Evolutionary conservation across 2,888 invertebrate genomes (phyloP).

Genomic region (Nemotelus nigrinus): DNA sequence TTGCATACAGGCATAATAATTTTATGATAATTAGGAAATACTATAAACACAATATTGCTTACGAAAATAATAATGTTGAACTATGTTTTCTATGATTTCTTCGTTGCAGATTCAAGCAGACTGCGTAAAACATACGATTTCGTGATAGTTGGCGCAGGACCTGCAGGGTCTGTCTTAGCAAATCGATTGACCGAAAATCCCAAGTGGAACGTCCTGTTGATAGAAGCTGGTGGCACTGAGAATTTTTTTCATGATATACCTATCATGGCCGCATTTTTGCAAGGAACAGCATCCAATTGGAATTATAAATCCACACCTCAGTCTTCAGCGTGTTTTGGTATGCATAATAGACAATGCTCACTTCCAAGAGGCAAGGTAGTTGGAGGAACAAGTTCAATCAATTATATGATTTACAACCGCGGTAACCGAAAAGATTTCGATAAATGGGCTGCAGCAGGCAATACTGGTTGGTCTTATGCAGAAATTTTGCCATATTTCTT

Average conservation of each 20-base stretch:
- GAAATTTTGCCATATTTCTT: slow-evolving; percentile 69
- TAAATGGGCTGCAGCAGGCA: slow-evolving; percentile 71
- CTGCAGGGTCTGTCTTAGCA: slow-evolving; percentile 70
- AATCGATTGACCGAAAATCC: slow-evolving; percentile 57
- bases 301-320: slow-evolving; percentile 73
- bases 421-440: slow-evolving; percentile 77
- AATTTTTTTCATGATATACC: slow-evolving; percentile 56
- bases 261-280: slow-evolving; percentile 52
- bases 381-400: slow-evolving; percentile 69
- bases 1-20: too few relatives aligned
- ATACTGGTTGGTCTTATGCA: slow-evolving; percentile 74
- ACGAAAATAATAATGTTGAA: too few relatives aligned
- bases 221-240: slow-evolving; percentile 65
- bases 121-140: slow-evolving; percentile 71
- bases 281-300: slow-evolving; percentile 70
- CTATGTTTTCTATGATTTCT: too few relatives aligned
- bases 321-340: slow-evolving; percentile 68
- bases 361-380: slow-evolving; percentile 69
- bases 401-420: slow-evolving; percentile 75
- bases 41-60: too few relatives aligned
- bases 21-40: too few relatives aligned
- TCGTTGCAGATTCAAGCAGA: background rate
- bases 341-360: slow-evolving; percentile 57
- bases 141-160: slow-evolving; percentile 82
- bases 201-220: slow-evolving; percentile 62